Percentiles rank a stretch among this genome's conserved stretches.
Conservation (phyloP, 2,797 vertebrate genomes). For the Hyperoplus lanceolatus region DNA sequence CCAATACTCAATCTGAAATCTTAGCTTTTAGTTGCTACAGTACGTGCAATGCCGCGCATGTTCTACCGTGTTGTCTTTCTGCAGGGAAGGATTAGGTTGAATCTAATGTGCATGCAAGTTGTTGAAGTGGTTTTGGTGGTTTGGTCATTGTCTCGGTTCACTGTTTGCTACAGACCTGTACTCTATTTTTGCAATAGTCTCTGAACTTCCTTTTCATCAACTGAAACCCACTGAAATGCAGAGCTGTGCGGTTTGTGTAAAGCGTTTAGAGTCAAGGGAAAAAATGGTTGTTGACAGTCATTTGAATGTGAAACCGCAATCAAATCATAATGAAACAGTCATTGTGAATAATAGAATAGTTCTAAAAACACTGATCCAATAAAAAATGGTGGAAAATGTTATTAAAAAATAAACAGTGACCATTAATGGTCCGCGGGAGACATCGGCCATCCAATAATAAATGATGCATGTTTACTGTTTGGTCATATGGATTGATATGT, state of each 20-base stretch:
- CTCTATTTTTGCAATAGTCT: not conserved
- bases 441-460: slow-evolving; percentile 10
- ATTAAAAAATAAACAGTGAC: slow-evolving; percentile 2
- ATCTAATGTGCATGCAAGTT: not conserved
- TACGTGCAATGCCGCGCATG: not conserved
- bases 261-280: not conserved
- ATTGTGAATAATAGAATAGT: not conserved
- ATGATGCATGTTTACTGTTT: not conserved
- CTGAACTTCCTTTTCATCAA: slow-evolving; percentile 40
- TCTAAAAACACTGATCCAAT: no score
- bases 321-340: not conserved
- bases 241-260: slow-evolving; percentile 35
- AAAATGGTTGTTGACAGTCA: not conserved
- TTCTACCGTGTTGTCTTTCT: not conserved
- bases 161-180: not conserved
- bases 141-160: not conserved
- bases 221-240: slow-evolving; percentile 34
- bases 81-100: not conserved
- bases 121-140: slow-evolving; percentile 25
- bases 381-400: no score
- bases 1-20: not conserved
- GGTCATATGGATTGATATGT: not conserved
- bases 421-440: slow-evolving; percentile 35
- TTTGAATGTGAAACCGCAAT: not conserved
- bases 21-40: not conserved